Evolutionary conservation across 2,797 vertebrate genomes (phyloP).

Genomic region (Spinus pinus): DNA sequence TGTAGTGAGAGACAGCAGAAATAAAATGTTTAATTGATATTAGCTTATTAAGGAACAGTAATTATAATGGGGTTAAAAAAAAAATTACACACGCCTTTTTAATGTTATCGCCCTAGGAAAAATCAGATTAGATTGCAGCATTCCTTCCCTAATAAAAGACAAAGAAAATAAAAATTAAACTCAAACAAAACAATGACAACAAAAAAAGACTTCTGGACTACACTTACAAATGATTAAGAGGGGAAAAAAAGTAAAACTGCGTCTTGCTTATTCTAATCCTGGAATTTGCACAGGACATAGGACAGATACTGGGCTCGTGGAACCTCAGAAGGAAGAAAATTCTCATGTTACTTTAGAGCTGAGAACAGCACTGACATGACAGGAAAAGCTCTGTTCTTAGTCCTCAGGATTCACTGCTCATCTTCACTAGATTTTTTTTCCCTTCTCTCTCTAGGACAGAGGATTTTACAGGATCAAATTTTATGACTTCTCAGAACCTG

Average conservation of each 20-base stretch:
- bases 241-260: fast-evolving
- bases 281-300: background rate
- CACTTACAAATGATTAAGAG: background rate
- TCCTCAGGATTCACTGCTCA: background rate
- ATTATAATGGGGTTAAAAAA: background rate
- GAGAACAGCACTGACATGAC: background rate
- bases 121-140: background rate
- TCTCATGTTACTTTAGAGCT: background rate
- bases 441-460: background rate
- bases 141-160: background rate
- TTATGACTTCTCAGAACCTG: background rate
- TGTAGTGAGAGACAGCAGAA: background rate
- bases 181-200: background rate
- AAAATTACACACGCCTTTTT: background rate
- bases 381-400: background rate
- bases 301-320: background rate
- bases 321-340: background rate
- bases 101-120: background rate
- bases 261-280: background rate
- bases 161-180: background rate
- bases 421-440: background rate
- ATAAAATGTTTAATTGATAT: background rate
- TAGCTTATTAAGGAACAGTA: background rate
- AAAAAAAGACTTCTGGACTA: background rate
- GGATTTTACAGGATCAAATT: slow-evolving; percentile 15